Conservation (phyloP, 2,888 invertebrate species). For the Dorcus hopei region DNA sequence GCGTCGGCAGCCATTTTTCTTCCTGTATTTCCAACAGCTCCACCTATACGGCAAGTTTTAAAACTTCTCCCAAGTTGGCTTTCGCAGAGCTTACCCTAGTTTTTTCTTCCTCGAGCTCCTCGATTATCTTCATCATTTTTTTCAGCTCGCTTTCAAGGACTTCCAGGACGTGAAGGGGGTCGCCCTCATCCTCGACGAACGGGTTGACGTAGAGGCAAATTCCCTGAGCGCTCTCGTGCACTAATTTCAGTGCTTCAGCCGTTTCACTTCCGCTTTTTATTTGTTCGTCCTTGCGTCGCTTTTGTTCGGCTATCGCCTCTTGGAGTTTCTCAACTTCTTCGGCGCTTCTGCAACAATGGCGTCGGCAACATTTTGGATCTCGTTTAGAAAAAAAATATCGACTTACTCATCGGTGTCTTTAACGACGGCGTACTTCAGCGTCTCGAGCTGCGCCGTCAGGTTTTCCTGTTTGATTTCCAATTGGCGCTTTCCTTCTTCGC, state of each 20-base stretch:
- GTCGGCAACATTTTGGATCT: background rate
- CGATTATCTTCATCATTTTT: conserved; percentile 10
- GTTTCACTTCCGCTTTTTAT: conserved; percentile 41
- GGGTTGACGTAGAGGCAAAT: conserved; percentile 27
- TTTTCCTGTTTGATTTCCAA: conserved; percentile 66
- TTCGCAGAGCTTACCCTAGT: conserved; percentile 6
- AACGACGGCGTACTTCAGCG: conserved; percentile 74
- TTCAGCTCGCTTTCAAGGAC: conserved; percentile 17
- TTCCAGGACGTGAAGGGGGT: conserved; percentile 8
- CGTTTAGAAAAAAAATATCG: background rate
- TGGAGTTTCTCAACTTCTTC: conserved; percentile 67
- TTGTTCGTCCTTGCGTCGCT: conserved; percentile 46
- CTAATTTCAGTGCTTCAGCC: conserved; percentile 27
- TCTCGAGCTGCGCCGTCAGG: conserved; percentile 67
- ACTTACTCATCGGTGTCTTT: conserved; percentile 77
- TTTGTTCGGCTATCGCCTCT: conserved; percentile 55
- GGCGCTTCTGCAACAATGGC: conserved; percentile 58
- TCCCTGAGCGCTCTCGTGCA: conserved; percentile 24
- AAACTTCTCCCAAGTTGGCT: background rate
- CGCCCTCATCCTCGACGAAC: conserved; percentile 3
- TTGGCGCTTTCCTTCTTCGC: conserved; percentile 70
- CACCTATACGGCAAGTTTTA: conserved; percentile 5
- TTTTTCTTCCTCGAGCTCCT: conserved; percentile 5
- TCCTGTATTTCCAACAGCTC: conserved; percentile 30
- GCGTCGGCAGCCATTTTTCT: conserved; percentile 43